Percentiles rank a stretch among this genome's conserved stretches.
Evolutionary conservation across 1,140 invertebrate species (phyloP).

Genomic region (Lordiphosa mommai): DNA sequence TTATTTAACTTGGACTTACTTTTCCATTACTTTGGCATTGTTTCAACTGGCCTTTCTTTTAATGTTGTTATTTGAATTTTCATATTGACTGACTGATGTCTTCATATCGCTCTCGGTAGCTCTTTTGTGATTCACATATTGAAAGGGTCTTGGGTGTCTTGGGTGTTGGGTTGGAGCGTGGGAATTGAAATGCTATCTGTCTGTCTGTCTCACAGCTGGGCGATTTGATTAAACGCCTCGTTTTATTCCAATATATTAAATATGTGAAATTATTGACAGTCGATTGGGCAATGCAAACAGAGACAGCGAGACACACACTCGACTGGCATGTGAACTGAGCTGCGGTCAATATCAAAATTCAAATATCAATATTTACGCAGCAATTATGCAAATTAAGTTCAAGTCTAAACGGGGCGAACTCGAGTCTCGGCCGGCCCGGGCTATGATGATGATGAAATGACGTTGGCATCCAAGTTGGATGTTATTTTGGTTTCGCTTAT

Average conservation of each 20-base stretch:
- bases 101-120: constrained; percentile 25
- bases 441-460: constrained; percentile 50
- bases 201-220: constrained; percentile 26
- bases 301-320: constrained; percentile 29
- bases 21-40: constrained; percentile 6
- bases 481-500: constrained; percentile 26
- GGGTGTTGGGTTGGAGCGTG: constrained; percentile 39
- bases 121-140: background rate
- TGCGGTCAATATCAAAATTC: constrained; percentile 71
- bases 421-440: constrained; percentile 7
- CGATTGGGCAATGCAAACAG: constrained; percentile 73
- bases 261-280: constrained; percentile 77
- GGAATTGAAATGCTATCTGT: constrained; percentile 58
- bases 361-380: constrained; percentile 77
- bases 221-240: constrained; percentile 73
- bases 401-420: constrained; percentile 27
- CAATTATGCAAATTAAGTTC: constrained; percentile 77
- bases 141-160: background rate
- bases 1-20: constrained; percentile 1
- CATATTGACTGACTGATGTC: constrained; percentile 42
- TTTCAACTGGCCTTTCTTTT: constrained; percentile 9
- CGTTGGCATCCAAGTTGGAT: constrained; percentile 40
- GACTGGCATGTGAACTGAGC: constrained; percentile 5
- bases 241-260: constrained; percentile 76
- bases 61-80: background rate